Base-by-base conservation (phyloP, 2,113 vertebrate species). In the Todiramphus saurophagus region DNA sequence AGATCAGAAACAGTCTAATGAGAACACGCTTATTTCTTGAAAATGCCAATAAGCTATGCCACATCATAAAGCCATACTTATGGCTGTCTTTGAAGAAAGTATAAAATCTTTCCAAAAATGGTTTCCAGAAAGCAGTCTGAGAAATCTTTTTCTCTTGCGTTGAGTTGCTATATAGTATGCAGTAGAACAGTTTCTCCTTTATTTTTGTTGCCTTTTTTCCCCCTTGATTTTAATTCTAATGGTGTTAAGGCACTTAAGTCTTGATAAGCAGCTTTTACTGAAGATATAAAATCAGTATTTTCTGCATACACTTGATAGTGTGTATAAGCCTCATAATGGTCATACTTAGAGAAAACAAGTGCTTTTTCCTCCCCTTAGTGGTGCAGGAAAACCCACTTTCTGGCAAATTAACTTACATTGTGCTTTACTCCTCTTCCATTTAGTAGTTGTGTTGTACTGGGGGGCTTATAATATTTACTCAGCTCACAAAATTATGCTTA, bases 1-100 rank as follows among this genome's bases (percentile, higher is more conserved):
- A 90, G 88, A 89, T 90, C 79, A 90, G 76, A 89, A 91, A 56
- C 83, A 75, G n/a, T 44, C 68, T 90, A 69, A 74, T 70, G 78
- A 13, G 17, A 64, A n/a, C 25, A 56, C 16, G 11, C 5, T 55
- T 28, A n/a, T 23, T 70, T 80, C 84, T 63, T 60, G 25, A 37
- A 70, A 91, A 55, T n/a, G 46, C 25, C 28, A 85, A 24, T 35
- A 69, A 69, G 62, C 67, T 69, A 30, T 85, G 55, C n/a, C 63
- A 83, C 46, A 31, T 28, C 51, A 59, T 59, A 76, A 83, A 84
- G 53, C 55, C 46, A 11, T 51, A 70, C 21, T 64, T 70, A 41
- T 2, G 31, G 48, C 63, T 86, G 77, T n/a, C 28, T 76, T 77
- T 74, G 64, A 83, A 89, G 83, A 59, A 74, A 67, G 67, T 21